A percentile compares a stretch with the other conserved stretches of the same genome.
Conservation (phyloP, 2,113 vertebrate genomes). For the Colaptes auratus region DNA sequence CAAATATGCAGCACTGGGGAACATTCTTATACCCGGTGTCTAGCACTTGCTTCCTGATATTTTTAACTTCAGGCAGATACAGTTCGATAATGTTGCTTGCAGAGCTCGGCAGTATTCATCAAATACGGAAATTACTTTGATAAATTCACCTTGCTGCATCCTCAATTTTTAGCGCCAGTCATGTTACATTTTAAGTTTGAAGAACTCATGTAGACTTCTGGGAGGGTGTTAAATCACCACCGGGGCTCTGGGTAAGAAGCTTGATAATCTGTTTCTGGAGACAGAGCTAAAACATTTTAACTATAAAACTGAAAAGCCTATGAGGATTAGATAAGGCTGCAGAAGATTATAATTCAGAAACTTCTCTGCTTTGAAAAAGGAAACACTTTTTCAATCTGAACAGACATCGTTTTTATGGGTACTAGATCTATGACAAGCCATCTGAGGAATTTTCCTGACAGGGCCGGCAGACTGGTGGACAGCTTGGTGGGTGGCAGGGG, state of each 20-base stretch:
- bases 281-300: not conserved
- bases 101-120: not conserved
- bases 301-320: not conserved
- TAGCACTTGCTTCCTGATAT: slow-evolving; percentile 6
- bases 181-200: not conserved
- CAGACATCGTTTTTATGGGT: not conserved
- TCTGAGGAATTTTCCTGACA: not conserved
- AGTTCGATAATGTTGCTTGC: not conserved
- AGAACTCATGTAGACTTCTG: not conserved
- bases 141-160: slow-evolving; percentile 14
- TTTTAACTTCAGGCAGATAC: slow-evolving; percentile 28
- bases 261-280: not conserved
- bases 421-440: not conserved
- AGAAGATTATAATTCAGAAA: not conserved
- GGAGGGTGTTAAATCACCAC: not conserved
- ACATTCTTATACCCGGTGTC: not conserved
- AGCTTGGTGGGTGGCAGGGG: not conserved
- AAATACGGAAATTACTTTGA: slow-evolving; percentile 32
- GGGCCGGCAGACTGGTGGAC: not conserved
- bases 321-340: not conserved
- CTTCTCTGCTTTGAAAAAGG: not conserved
- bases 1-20: slow-evolving; percentile 35
- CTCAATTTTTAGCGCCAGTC: not conserved
- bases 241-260: not conserved
- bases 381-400: not conserved